Evolutionary conservation across 2,797 vertebrate species (phyloP).

Genomic region (Salarias fasciatus): DNA sequence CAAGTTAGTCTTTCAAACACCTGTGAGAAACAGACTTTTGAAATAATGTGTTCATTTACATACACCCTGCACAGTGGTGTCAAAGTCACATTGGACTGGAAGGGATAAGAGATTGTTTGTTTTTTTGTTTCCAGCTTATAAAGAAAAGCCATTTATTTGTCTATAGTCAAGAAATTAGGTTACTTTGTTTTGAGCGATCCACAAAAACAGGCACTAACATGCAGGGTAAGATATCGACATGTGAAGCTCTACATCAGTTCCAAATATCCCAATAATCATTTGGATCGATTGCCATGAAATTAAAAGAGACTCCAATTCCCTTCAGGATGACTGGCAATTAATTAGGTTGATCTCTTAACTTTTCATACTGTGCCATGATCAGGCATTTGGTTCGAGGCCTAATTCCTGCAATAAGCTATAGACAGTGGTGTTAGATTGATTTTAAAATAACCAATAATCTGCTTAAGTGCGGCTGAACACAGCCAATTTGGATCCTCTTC

Average conservation of each 20-base stretch:
- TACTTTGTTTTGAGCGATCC: not conserved
- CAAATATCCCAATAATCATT: not conserved
- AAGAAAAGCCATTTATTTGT: too few species aligned
- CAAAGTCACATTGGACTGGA: not conserved
- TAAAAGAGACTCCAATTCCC: not conserved
- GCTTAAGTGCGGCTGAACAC: slow-evolving; percentile 2
- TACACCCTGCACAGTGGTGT: not conserved
- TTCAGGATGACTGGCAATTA: not conserved
- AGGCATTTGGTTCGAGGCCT: not conserved
- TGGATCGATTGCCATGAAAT: not conserved
- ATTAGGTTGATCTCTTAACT: not conserved
- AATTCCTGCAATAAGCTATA: not conserved
- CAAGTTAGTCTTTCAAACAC: slow-evolving; percentile 13
- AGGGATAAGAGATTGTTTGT: not conserved
- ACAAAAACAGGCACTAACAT: too few species aligned
- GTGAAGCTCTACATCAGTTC: not conserved
- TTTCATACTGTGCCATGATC: not conserved
- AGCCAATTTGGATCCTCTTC: slow-evolving; percentile 6
- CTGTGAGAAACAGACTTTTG: not conserved
- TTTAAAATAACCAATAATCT: slow-evolving; percentile 18
- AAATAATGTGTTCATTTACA: slow-evolving; percentile 3
- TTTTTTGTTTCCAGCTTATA: not conserved
- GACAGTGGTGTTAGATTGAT: slow-evolving; percentile 7
- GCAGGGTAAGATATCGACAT: too few species aligned
- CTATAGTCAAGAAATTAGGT: too few species aligned